phyloP scores from a whole-genome alignment of 2,113 vertebrate species.

The Ochotona princeps region DNA sequence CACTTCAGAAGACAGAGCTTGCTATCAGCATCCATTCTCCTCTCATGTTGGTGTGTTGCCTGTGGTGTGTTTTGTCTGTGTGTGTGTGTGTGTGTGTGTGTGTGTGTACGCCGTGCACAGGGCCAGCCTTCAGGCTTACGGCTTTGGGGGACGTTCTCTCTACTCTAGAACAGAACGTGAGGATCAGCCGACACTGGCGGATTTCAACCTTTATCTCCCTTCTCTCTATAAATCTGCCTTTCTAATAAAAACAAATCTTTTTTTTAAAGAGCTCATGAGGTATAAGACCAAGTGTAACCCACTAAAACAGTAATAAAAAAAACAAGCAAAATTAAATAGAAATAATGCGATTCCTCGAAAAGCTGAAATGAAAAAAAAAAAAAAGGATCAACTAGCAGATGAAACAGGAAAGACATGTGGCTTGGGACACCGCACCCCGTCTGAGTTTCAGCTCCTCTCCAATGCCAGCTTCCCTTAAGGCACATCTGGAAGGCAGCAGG shows the following conservation, averaged over 20 bases:
- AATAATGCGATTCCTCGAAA: neutral
- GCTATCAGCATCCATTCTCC: conserved; percentile 76
- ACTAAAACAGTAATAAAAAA: neutral
- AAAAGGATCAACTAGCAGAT: neutral
- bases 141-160: conserved; percentile 87
- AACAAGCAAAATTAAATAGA: neutral
- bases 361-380: neutral
- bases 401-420: too few species aligned
- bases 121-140: conserved; percentile 89
- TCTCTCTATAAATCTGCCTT: too few species aligned
- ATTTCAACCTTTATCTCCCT: too few species aligned
- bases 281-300: neutral
- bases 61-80: too few species aligned
- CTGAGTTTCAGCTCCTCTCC: neutral
- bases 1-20: conserved; percentile 87
- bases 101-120: conserved; percentile 79
- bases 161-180: too few species aligned
- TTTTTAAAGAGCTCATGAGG: too few species aligned
- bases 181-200: too few species aligned
- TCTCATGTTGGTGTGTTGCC: conserved; percentile 1
- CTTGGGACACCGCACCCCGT: too few species aligned
- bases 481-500: too few species aligned
- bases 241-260: too few species aligned
- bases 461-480: too few species aligned
- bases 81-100: fast-evolving